Evolutionary conservation across 2,113 vertebrate species (phyloP).

Genomic region (Mellivora capensis): DNA sequence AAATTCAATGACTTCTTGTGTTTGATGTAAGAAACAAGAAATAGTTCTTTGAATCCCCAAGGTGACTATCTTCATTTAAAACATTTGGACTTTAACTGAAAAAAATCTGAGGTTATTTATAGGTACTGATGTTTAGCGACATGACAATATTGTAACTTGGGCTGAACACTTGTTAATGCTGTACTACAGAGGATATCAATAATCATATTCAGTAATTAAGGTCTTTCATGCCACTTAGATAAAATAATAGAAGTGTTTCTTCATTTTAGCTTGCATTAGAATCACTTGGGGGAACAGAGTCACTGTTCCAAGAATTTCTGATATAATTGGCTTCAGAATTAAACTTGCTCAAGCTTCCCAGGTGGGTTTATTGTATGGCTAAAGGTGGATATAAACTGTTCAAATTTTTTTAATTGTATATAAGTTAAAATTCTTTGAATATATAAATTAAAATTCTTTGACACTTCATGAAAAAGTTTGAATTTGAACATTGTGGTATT

Average conservation of each 20-base stretch:
- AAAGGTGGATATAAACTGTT: background rate
- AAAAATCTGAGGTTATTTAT: background rate
- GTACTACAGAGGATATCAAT: background rate
- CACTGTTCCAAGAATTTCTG: background rate
- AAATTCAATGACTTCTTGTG: background rate
- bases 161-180: background rate
- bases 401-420: background rate
- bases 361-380: background rate
- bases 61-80: background rate
- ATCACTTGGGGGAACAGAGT: background rate
- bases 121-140: background rate
- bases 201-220: background rate
- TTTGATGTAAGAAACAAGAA: background rate
- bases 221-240: background rate
- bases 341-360: background rate
- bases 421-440: background rate
- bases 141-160: background rate
- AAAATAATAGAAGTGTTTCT: background rate
- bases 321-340: background rate
- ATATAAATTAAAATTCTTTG: background rate
- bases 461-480: background rate
- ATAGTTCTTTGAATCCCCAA: background rate
- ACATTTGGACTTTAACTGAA: background rate
- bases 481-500: background rate
- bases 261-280: background rate